Percentiles rank a stretch among this genome's conserved stretches.
Evolutionary conservation across 2,888 invertebrate genomes (phyloP).

Genomic region (Pheosia gnoma): DNA sequence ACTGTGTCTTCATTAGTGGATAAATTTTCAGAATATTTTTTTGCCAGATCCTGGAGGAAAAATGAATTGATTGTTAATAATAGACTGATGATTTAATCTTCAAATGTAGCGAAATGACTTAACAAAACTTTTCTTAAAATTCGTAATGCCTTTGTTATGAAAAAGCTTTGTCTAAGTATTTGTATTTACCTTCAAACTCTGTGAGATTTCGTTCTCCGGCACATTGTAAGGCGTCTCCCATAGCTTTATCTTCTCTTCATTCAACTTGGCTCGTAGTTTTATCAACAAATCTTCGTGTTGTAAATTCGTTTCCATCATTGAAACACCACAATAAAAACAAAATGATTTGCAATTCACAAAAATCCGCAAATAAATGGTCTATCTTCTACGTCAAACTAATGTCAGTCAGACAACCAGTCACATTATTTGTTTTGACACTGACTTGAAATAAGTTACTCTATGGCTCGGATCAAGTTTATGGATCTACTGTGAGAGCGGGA

Average conservation of each 20-base stretch:
- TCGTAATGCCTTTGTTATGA: too few species aligned
- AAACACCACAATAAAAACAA: slow-evolving; percentile 9
- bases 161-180: slow-evolving; percentile 3
- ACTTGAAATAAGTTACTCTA: too few species aligned
- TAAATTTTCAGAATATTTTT: slow-evolving; percentile 82
- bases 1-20: slow-evolving; percentile 80
- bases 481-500: too few species aligned
- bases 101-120: too few species aligned
- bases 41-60: slow-evolving; percentile 84
- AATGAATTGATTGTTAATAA: neutral
- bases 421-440: too few species aligned
- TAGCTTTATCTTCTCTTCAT: slow-evolving; percentile 87
- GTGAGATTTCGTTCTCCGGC: slow-evolving; percentile 57
- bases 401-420: neutral
- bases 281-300: slow-evolving; percentile 86
- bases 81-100: too few species aligned
- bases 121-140: too few species aligned
- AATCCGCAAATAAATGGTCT: neutral
- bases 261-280: slow-evolving; percentile 87
- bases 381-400: neutral
- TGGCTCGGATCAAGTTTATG: too few species aligned
- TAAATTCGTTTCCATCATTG: slow-evolving; percentile 63
- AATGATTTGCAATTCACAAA: slow-evolving; percentile 45
- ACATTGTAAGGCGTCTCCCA: slow-evolving; percentile 90
- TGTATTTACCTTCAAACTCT: slow-evolving; percentile 72